phyloP scores from a whole-genome alignment of 2,113 vertebrate genomes.

The Lepidothrix coronata region DNA sequence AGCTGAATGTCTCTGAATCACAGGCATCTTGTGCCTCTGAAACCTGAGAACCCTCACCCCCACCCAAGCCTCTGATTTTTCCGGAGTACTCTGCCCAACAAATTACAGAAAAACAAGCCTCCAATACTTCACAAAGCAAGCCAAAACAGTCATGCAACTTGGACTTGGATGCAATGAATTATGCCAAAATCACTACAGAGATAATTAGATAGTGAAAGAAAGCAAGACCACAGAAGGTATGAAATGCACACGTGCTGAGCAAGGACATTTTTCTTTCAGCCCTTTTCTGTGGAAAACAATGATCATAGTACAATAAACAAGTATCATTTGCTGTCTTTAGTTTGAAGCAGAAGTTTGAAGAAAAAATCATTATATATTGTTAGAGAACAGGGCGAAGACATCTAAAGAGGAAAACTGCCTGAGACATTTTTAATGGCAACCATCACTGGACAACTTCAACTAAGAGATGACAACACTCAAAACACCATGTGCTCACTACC shows the following conservation, averaged over 20 bases:
- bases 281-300: slow-evolving; percentile 26
- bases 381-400: neutral
- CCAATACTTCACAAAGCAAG: slow-evolving; percentile 56
- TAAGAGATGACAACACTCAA: neutral
- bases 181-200: slow-evolving; percentile 58
- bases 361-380: neutral
- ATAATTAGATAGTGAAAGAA: slow-evolving; percentile 61
- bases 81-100: slow-evolving; percentile 52
- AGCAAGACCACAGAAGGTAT: slow-evolving; percentile 59
- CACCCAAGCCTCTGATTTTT: slow-evolving; percentile 63
- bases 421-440: neutral
- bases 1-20: slow-evolving; percentile 55
- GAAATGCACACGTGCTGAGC: slow-evolving; percentile 52
- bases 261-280: slow-evolving; percentile 24
- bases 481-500: neutral
- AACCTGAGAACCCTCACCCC: slow-evolving; percentile 59
- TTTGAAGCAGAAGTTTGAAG: neutral
- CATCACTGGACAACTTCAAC: neutral
- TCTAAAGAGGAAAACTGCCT: neutral
- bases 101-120: slow-evolving; percentile 64
- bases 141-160: slow-evolving; percentile 67
- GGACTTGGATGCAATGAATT: slow-evolving; percentile 25
- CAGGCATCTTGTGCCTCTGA: slow-evolving; percentile 48
- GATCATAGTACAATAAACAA: neutral
- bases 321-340: neutral